Percentiles rank a stretch among this genome's conserved stretches.
phyloP scores from a whole-genome alignment of 2,888 invertebrate genomes.

The Aphidius colemani region DNA sequence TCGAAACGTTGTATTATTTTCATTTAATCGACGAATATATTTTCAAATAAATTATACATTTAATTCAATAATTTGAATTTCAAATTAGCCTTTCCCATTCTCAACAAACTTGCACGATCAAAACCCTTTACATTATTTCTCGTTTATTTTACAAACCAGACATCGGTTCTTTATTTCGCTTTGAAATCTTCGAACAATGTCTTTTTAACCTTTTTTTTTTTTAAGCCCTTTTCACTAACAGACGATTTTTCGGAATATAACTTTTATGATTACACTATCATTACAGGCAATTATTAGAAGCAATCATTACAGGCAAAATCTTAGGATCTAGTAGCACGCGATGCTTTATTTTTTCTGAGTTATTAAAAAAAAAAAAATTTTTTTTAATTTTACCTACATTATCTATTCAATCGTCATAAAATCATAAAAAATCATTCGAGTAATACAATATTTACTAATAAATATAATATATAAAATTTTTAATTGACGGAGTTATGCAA shows the following conservation, averaged over 20 bases:
- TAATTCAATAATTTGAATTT: slow-evolving; percentile 41
- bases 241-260: slow-evolving; percentile 39
- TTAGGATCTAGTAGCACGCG: slow-evolving; percentile 42
- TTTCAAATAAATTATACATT: slow-evolving; percentile 36
- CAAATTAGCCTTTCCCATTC: slow-evolving; percentile 32
- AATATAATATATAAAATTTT: no score
- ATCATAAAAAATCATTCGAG: no score
- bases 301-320: slow-evolving; percentile 34
- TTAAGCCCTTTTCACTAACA: slow-evolving; percentile 22
- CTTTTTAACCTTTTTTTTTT: slow-evolving; percentile 1
- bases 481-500: no score
- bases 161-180: slow-evolving; percentile 3
- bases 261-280: slow-evolving; percentile 45
- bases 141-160: neutral
- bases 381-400: neutral
- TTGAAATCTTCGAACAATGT: slow-evolving; percentile 6
- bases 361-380: neutral
- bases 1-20: neutral
- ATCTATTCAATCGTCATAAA: no score
- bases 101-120: slow-evolving; percentile 13
- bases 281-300: slow-evolving; percentile 43
- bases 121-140: neutral
- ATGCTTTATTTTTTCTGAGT: slow-evolving; percentile 34
- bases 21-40: slow-evolving; percentile 23
- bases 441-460: no score